phyloP scores from a whole-genome alignment of 2,113 vertebrate genomes.

The Odobenus rosmarus region DNA sequence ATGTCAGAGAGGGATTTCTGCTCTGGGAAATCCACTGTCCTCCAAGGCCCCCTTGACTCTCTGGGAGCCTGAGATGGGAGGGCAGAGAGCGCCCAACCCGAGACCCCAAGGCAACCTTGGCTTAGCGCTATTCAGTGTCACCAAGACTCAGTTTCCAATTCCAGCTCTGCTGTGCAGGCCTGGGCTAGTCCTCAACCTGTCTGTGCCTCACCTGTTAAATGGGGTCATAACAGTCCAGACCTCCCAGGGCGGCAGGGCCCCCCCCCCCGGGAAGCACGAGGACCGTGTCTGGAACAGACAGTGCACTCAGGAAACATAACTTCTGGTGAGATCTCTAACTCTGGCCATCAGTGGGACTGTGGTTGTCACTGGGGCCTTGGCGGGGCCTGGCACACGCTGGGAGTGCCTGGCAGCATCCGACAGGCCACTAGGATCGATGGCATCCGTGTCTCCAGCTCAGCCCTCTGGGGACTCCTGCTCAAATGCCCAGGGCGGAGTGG shows the following conservation, averaged over 20 bases:
- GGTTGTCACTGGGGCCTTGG: neutral
- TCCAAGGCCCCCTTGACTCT: too few species aligned
- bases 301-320: neutral
- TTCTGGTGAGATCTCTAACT: neutral
- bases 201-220: neutral
- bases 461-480: neutral
- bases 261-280: neutral
- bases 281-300: neutral
- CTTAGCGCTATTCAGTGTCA: neutral
- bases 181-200: neutral
- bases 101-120: neutral
- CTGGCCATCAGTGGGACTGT: neutral
- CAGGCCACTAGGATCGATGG: neutral
- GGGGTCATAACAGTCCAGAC: neutral
- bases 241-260: accelerated
- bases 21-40: neutral
- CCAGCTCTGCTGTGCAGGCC: accelerated
- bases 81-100: neutral
- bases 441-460: neutral
- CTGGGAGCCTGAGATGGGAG: neutral
- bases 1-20: neutral
- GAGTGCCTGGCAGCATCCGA: neutral
- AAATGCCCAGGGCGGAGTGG: neutral
- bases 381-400: neutral
- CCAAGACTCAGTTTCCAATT: neutral